Base-by-base conservation (phyloP, 2,113 vertebrate species). In the Pogona vitticeps region DNA sequence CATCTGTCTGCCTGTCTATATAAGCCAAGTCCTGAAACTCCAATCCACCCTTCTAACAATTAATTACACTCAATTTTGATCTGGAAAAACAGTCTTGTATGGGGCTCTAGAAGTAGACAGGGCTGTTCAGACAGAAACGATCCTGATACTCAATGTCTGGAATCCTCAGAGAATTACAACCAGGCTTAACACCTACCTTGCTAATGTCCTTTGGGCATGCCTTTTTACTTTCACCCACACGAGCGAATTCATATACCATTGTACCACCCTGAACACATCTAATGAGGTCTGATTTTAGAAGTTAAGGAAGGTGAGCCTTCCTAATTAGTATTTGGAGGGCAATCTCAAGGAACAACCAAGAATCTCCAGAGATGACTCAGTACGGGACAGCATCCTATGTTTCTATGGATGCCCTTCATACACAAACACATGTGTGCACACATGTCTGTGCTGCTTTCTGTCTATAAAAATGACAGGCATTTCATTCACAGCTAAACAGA, bases 331-430 rank as follows among this genome's bases (percentile, higher is more conserved):
- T 52, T 52, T 52, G 46, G 46, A 52, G 46, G 46, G 46, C 10
- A 10, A 10, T 52, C 46, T 52, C n/a, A n/a, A n/a, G n/a, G n/a
- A n/a, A n/a, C n/a, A n/a, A n/a, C n/a, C n/a, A n/a, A n/a, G n/a
- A n/a, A n/a, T n/a, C n/a, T n/a, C n/a, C n/a, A n/a, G 46, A 52
- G 46, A 52, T 52, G 46, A 52, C 46, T 52, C 46, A 52, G 46
- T 52, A 52, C 46, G 46, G 40, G 73, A n/a, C n/a, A n/a, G n/a
- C n/a, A n/a, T n/a, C n/a, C n/a, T n/a, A n/a, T n/a, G n/a, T n/a
- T n/a, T n/a, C n/a, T n/a, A n/a, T n/a, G n/a, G n/a, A 76, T 52
- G 42, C 21, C 89, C 85, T 75, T 86, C 46, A 88, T 68, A 76
- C 28, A 80, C 81, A 83, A 65, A 81, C 6, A 21, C 33, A 58